Conservation (phyloP, 2,113 vertebrate species). For the Coturnix japonica region DNA sequence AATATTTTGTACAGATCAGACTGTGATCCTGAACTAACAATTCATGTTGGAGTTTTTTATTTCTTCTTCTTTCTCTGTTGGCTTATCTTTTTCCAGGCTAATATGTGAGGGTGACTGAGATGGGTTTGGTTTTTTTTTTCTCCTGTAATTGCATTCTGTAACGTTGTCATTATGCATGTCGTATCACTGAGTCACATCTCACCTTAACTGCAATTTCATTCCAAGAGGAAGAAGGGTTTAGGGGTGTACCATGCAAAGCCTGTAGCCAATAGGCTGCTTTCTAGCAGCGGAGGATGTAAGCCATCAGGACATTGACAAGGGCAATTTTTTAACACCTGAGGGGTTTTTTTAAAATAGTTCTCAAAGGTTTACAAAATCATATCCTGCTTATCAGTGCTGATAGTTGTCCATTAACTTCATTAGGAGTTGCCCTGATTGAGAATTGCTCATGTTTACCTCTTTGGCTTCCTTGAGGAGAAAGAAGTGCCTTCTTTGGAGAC, state of each 20-base stretch:
- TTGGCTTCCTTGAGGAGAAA: neutral
- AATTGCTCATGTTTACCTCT: neutral
- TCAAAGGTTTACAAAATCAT: neutral
- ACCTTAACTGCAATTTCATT: neutral
- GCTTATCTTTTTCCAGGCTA: conserved; percentile 3
- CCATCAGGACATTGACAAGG: neutral
- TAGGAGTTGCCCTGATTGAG: fast-evolving
- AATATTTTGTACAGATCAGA: conserved; percentile 64
- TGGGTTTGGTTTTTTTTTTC: neutral
- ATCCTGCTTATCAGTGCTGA: neutral
- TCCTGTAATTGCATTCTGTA: neutral
- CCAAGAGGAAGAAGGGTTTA: neutral
- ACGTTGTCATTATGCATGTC: neutral
- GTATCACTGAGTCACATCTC: neutral
- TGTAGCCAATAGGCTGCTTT: neutral
- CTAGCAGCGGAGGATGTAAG: neutral
- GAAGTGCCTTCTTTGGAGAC: neutral
- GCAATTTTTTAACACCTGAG: neutral
- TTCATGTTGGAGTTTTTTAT: conserved; percentile 44
- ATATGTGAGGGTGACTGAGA: neutral
- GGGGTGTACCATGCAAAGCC: neutral
- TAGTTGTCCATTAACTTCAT: neutral
- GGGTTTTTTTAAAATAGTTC: neutral
- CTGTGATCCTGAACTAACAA: conserved; percentile 49
- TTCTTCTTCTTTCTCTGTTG: neutral